These are phyloP conservation scores for Pipistrellus pipistrellus DNA, from an alignment of 2,797 vertebrate species.

Conservation along the genomic window DNA sequence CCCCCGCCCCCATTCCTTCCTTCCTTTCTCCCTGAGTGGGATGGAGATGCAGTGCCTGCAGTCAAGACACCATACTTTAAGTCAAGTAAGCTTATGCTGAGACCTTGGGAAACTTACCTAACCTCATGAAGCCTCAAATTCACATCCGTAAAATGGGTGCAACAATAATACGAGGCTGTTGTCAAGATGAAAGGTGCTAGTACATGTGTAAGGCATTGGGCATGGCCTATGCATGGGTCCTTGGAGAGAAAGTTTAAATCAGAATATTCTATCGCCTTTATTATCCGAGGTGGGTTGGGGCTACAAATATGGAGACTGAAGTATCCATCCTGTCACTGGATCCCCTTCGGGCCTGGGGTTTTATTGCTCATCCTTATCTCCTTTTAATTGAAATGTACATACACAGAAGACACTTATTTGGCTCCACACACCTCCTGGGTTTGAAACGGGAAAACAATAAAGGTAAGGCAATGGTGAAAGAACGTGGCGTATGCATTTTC, in stretches of 20 bases:
- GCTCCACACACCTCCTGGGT: neutral
- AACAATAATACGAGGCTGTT: neutral
- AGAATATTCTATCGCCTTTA: neutral
- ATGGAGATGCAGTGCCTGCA: neutral
- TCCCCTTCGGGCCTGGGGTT: neutral
- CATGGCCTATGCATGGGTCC: neutral
- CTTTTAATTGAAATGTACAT: neutral
- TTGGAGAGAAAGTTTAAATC: slow-evolving; percentile 17
- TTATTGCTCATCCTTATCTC: neutral
- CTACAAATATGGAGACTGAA: neutral
- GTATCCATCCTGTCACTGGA: neutral
- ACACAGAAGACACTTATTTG: neutral
- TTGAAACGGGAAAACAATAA: neutral
- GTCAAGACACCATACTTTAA: neutral
- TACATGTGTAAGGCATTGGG: neutral
- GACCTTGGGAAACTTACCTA: neutral
- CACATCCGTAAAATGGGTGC: neutral
- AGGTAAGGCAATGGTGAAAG: neutral
- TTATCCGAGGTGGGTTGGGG: neutral
- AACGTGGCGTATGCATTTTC: neutral
- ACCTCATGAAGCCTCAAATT: neutral
- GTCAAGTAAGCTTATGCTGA: neutral
- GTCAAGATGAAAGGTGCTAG: neutral
- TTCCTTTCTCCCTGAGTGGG: neutral
- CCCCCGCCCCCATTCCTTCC: too few species aligned